A percentile compares a stretch with the other conserved stretches of the same genome.
Conservation (phyloP, 2,797 vertebrate genomes). For the Sebastes alutus region DNA sequence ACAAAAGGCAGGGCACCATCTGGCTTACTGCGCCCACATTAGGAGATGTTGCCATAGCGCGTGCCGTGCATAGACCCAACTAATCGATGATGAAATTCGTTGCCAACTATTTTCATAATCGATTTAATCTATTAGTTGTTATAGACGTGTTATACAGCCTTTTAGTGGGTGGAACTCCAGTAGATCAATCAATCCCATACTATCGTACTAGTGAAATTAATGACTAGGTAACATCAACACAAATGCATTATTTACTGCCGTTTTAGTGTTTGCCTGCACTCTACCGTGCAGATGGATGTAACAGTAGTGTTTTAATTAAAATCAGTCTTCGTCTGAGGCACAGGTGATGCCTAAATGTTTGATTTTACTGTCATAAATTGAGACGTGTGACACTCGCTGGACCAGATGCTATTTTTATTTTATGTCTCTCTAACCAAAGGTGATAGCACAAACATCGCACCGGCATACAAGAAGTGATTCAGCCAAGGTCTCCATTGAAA, state of each 20-base stretch:
- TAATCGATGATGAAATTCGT: no score
- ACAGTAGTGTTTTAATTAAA: neutral
- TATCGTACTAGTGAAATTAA: no score
- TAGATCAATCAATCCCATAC: neutral
- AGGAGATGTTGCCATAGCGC: no score
- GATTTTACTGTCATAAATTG: neutral
- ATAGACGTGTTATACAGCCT: neutral
- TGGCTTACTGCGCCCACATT: no score
- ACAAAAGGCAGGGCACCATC: no score
- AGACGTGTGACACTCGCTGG: neutral
- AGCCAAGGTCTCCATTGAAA: constrained; percentile 40
- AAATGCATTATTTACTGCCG: no score
- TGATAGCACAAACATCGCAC: constrained; percentile 35
- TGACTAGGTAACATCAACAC: no score
- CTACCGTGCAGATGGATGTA: neutral
- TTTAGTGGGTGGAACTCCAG: neutral
- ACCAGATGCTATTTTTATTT: constrained; percentile 5
- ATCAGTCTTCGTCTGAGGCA: neutral
- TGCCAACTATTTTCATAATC: neutral
- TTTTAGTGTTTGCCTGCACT: neutral
- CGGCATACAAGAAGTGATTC: neutral
- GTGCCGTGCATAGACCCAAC: no score
- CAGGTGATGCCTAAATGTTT: neutral
- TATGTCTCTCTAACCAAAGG: neutral
- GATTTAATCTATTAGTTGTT: no score